phyloP scores from a whole-genome alignment of 1,140 invertebrate species.

The Trichonephila inaurata region DNA sequence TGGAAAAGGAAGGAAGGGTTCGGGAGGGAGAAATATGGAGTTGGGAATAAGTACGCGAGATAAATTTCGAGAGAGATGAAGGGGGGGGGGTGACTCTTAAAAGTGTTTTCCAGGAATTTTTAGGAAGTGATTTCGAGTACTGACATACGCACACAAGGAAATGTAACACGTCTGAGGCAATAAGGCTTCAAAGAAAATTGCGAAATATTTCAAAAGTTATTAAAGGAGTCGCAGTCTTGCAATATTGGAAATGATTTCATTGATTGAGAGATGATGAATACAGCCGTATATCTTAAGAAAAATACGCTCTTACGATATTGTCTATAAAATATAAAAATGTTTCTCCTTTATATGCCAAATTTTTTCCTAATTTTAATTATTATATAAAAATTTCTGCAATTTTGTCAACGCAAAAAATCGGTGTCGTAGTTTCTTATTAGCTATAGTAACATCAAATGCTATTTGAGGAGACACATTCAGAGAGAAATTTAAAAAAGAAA shows the following conservation, averaged over 20 bases:
- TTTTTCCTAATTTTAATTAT: background rate
- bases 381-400: too few relatives aligned
- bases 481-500: too few relatives aligned
- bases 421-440: too few relatives aligned
- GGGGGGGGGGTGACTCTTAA: conserved; percentile 6
- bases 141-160: background rate
- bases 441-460: too few relatives aligned
- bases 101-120: conserved; percentile 39
- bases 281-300: background rate
- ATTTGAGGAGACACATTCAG: too few relatives aligned
- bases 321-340: background rate
- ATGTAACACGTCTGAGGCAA: background rate
- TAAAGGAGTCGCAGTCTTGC: background rate
- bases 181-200: background rate
- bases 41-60: conserved; percentile 39
- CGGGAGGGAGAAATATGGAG: conserved; percentile 29
- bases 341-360: background rate
- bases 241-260: background rate
- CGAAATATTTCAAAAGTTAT: background rate
- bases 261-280: background rate
- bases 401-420: too few relatives aligned
- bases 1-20: background rate
- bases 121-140: conserved; percentile 20
- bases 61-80: background rate
- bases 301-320: background rate